phyloP scores from a whole-genome alignment of 2,888 invertebrate species.

The Hydroisotoma schaefferi region DNA sequence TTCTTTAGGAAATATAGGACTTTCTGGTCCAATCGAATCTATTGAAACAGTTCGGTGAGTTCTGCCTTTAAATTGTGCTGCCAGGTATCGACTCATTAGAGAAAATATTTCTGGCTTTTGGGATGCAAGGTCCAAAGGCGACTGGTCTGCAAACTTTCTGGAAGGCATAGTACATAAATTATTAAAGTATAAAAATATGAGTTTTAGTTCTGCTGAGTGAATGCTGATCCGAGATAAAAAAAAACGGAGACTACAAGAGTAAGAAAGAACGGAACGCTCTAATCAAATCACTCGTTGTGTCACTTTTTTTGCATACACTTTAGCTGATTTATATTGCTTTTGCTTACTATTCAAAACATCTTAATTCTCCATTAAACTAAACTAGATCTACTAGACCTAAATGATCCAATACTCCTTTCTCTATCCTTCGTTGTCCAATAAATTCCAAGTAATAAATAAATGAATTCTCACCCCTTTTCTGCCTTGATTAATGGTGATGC shows the following conservation, averaged over 20 bases:
- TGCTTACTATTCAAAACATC: background rate
- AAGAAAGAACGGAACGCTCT: no score
- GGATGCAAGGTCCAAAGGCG: slow-evolving; percentile 53
- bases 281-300: no score
- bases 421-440: no score
- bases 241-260: background rate
- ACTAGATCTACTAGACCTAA: no score
- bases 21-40: slow-evolving; percentile 48
- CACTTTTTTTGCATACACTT: no score
- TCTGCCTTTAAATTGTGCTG: slow-evolving; percentile 42
- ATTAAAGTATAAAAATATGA: no score
- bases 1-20: slow-evolving; percentile 43
- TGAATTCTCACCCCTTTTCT: slow-evolving; percentile 55
- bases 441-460: slow-evolving; percentile 5
- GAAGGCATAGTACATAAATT: slow-evolving; percentile 23
- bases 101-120: slow-evolving; percentile 51
- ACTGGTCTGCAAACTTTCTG: slow-evolving; percentile 53
- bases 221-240: slow-evolving; percentile 3
- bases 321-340: no score
- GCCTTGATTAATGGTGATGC: slow-evolving; percentile 59
- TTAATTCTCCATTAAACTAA: slow-evolving; percentile 3
- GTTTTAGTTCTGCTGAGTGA: no score
- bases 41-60: slow-evolving; percentile 40
- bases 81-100: slow-evolving; percentile 47
- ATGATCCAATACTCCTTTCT: no score